Percentiles rank a stretch among this genome's conserved stretches.
Evolutionary conservation across 2,888 invertebrate species (phyloP).

Genomic region (Chaitophorus viminalis): DNA sequence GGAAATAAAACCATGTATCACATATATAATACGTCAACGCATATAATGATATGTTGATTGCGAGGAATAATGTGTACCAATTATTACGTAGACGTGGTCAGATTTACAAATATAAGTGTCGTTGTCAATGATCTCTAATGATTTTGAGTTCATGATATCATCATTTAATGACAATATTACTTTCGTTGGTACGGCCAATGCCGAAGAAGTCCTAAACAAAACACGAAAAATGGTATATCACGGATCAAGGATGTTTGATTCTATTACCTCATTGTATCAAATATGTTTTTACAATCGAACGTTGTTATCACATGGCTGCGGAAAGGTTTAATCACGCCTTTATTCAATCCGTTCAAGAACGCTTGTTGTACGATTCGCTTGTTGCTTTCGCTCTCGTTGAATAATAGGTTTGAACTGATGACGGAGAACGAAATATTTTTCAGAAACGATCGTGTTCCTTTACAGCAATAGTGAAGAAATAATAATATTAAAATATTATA

Average conservation of each 20-base stretch:
- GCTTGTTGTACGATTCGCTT: conserved; percentile 16
- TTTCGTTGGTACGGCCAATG: background rate
- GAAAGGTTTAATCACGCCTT: conserved; percentile 39
- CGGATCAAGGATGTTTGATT: background rate
- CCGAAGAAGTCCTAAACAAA: background rate
- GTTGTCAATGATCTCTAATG: no score
- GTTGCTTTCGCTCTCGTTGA: conserved; percentile 64
- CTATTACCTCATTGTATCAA: conserved; percentile 39
- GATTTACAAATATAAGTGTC: background rate
- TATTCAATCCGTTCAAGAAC: conserved; percentile 5
- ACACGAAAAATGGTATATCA: background rate
- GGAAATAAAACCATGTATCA: background rate
- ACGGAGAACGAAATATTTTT: background rate
- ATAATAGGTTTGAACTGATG: conserved; percentile 71
- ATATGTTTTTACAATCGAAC: background rate
- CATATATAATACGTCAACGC: background rate
- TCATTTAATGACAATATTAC: background rate
- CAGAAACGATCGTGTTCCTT: conserved; percentile 3
- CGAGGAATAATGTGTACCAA: conserved; percentile 23
- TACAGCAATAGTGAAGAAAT: background rate
- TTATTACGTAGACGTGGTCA: conserved; percentile 12
- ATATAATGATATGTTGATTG: background rate
- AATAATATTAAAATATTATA: background rate
- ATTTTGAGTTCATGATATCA: background rate
- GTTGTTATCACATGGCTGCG: background rate